These are phyloP conservation scores for Ursus arctos DNA, from an alignment of 2,113 vertebrate genomes.

Conservation along the genomic window DNA sequence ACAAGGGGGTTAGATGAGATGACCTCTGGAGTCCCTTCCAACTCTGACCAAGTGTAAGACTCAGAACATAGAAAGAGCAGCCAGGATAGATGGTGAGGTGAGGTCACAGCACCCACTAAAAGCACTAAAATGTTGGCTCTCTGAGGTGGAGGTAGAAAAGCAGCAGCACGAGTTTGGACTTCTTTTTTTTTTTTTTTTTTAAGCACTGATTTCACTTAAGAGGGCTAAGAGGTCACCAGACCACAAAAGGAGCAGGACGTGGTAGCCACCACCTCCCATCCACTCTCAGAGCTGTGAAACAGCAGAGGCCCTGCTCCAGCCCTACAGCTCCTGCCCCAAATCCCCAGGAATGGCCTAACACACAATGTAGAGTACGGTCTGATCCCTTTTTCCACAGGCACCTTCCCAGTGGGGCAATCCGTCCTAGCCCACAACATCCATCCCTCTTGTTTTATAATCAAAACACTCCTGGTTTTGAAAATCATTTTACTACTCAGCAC, in stretches of 20 bases:
- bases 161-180: not conserved
- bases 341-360: not conserved
- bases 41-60: slow-evolving; percentile 30
- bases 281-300: not conserved
- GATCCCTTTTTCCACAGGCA: not conserved
- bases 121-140: not conserved
- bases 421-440: not conserved
- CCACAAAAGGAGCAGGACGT: not conserved
- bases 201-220: slow-evolving; percentile 52
- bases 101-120: not conserved
- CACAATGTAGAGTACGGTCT: not conserved
- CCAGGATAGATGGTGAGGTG: slow-evolving; percentile 5
- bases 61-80: slow-evolving; percentile 20
- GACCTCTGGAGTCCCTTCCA: slow-evolving; percentile 20
- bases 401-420: not conserved
- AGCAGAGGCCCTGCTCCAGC: not conserved
- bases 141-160: not conserved
- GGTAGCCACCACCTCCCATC: not conserved
- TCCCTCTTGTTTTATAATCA: slow-evolving; percentile 26
- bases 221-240: slow-evolving; percentile 38
- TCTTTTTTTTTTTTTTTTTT: not conserved
- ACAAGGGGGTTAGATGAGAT: not conserved
- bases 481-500: slow-evolving; percentile 45
- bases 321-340: not conserved
- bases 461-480: slow-evolving; percentile 47